A percentile compares a stretch with the other conserved stretches of the same genome.
Conservation (phyloP, 2,888 invertebrate species). For the Nomada fucata region DNA sequence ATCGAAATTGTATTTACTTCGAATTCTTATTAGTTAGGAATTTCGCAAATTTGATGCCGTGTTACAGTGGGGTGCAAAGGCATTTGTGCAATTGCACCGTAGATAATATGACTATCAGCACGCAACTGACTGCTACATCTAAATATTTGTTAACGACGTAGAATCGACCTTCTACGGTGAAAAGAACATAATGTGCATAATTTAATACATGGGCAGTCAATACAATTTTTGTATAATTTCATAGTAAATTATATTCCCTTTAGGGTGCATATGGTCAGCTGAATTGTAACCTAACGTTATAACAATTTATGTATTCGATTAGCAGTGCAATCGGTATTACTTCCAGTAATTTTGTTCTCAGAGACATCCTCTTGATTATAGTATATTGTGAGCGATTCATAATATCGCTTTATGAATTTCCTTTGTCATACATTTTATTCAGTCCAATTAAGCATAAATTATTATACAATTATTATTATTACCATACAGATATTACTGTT, state of each 20-base stretch:
- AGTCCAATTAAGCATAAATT: neutral
- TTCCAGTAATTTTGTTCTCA: neutral
- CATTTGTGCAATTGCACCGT: too few species aligned
- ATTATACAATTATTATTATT: too few species aligned
- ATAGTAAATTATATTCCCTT: neutral
- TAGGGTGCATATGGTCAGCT: neutral
- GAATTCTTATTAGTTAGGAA: too few species aligned
- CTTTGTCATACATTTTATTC: neutral
- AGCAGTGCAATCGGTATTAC: neutral
- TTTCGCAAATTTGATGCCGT: too few species aligned
- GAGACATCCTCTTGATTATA: neutral
- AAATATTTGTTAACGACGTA: too few species aligned
- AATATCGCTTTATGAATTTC: neutral
- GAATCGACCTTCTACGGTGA: neutral
- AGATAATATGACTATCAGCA: too few species aligned
- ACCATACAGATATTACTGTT: too few species aligned
- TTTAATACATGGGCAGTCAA: constrained; percentile 10
- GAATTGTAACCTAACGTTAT: neutral
- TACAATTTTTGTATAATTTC: constrained; percentile 10
- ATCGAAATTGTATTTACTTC: too few species aligned
- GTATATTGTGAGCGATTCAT: neutral
- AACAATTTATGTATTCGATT: constrained; percentile 9
- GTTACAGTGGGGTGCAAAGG: too few species aligned
- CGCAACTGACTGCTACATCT: too few species aligned
- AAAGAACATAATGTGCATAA: neutral